phyloP scores from a whole-genome alignment of 2,797 vertebrate genomes.

The Perdix hodgsoniae region DNA sequence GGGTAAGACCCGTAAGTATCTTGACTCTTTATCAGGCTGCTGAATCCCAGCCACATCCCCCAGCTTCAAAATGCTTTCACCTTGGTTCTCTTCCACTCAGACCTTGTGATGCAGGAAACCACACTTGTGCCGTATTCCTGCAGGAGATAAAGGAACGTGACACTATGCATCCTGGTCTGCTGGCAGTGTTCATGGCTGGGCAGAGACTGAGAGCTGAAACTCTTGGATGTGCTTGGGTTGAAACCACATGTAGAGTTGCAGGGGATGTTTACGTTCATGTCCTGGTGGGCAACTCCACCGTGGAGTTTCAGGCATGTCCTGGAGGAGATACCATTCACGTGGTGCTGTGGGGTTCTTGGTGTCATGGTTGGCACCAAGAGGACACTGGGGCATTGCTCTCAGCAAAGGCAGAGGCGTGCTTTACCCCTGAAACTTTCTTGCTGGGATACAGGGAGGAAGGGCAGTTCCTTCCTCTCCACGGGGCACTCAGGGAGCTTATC shows the following conservation, averaged over 20 bases:
- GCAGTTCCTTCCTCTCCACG: background rate
- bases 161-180: background rate
- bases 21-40: background rate
- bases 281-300: background rate
- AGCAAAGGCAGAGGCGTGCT: background rate
- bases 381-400: background rate
- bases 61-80: background rate
- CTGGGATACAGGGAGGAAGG: background rate
- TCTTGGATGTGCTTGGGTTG: background rate
- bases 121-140: background rate
- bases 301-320: background rate
- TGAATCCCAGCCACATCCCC: background rate
- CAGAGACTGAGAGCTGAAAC: no score
- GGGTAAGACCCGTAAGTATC: background rate
- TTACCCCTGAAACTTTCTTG: background rate
- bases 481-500: background rate
- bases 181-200: background rate
- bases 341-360: background rate
- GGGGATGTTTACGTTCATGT: background rate
- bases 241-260: background rate
- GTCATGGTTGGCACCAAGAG: accelerated
- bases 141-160: background rate
- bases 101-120: background rate
- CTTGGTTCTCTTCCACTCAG: background rate
- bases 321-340: background rate